Evolutionary conservation across 2,113 vertebrate genomes (phyloP).

Genomic region (Cnemophilus loriae): DNA sequence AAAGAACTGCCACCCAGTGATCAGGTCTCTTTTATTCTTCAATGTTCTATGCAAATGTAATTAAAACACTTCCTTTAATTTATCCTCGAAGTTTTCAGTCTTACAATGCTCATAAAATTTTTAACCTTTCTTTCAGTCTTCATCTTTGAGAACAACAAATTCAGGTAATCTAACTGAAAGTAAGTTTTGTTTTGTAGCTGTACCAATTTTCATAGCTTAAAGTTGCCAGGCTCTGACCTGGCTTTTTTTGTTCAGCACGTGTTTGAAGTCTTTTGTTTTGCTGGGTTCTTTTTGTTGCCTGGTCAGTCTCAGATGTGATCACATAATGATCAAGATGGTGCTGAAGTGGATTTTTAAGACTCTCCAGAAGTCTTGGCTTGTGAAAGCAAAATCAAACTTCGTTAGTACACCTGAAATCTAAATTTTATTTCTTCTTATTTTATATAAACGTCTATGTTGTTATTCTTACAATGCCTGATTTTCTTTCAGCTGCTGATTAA

Average conservation of each 20-base stretch:
- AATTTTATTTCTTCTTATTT: neutral
- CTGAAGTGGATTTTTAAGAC: neutral
- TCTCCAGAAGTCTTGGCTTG: neutral
- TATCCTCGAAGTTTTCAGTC: neutral
- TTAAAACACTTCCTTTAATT: neutral
- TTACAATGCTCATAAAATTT: neutral
- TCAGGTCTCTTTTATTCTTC: neutral
- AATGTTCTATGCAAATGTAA: neutral
- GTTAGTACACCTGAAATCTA: neutral
- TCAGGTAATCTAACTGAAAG: neutral
- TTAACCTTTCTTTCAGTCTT: neutral
- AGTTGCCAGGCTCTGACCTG: neutral
- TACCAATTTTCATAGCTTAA: neutral
- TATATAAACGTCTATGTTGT: neutral
- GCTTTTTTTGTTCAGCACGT: neutral
- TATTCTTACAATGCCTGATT: neutral
- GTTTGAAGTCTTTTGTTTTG: neutral
- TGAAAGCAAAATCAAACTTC: neutral
- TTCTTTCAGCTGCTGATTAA: neutral
- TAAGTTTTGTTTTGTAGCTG: neutral
- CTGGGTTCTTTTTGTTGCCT: neutral
- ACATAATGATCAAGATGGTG: neutral
- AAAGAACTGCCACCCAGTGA: neutral
- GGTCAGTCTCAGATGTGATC: neutral
- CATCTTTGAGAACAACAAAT: neutral